A percentile compares a stretch with the other conserved stretches of the same genome.
Evolutionary conservation across 2,888 invertebrate species (phyloP).

Genomic region (Sthenelais limicola): DNA sequence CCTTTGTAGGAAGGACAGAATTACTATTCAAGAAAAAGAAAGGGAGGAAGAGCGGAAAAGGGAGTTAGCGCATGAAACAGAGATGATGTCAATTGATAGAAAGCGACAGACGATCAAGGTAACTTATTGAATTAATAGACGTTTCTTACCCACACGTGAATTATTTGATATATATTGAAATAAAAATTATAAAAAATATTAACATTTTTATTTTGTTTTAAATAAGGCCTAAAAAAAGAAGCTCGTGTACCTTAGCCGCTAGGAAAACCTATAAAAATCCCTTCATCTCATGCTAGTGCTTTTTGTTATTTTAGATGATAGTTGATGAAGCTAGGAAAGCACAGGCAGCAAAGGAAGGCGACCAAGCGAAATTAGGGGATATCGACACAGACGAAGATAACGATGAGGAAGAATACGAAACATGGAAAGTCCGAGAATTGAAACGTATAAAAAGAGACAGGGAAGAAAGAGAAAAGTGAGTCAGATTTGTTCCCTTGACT

Average conservation of each 20-base stretch:
- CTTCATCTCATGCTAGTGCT: too few species aligned
- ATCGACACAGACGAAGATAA: conserved; percentile 83
- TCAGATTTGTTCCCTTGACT: too few species aligned
- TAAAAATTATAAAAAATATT: too few species aligned
- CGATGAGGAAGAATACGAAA: conserved; percentile 92
- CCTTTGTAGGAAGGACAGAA: conserved; percentile 81
- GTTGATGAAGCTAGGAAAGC: conserved; percentile 93
- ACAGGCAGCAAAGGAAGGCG: conserved; percentile 78
- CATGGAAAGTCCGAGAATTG: conserved; percentile 97
- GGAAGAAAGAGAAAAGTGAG: conserved; percentile 93
- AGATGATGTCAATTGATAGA: conserved; percentile 89
- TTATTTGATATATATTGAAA: too few species aligned
- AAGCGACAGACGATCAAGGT: conserved; percentile 87
- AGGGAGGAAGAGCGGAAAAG: conserved; percentile 88
- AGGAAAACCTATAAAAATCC: too few species aligned
- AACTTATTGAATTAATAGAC: too few species aligned
- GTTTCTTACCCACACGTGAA: too few species aligned
- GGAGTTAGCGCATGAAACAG: conserved; percentile 86
- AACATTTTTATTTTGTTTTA: too few species aligned
- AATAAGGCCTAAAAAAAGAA: too few species aligned
- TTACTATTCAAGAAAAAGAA: conserved; percentile 95
- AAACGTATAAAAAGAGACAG: conserved; percentile 96
- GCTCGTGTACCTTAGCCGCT: too few species aligned
- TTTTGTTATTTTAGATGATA: conserved; percentile 73
- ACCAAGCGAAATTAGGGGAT: conserved; percentile 66